Evolutionary conservation across 2,113 vertebrate genomes (phyloP), one percentile per base, ranked within the genome.

Genomic region (Cheilinus undulatus): DNA sequence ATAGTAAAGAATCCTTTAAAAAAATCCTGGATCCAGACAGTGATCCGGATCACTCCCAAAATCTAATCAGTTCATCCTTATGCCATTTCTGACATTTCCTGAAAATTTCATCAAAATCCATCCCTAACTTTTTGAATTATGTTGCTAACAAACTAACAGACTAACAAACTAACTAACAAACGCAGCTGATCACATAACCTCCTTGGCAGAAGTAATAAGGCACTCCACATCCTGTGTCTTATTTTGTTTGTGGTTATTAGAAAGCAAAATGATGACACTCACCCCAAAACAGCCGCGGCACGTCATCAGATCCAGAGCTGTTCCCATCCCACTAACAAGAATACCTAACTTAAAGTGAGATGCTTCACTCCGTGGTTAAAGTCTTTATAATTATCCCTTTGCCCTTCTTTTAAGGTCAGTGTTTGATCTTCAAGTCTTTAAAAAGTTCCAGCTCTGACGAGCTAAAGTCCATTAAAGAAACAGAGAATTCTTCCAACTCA

Each of bases 201-300:
- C n/a, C n/a, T n/a, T n/a, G n/a, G n/a, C n/a, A n/a, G n/a, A n/a
- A n/a, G 3, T 13, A 40, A 15, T 40, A 3, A 59, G 46, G 9
- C 13, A 6, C 49, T 63, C 45, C 17, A 62, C 15, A 53, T 4
- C 19, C 26, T 7, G 40, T 36, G 6, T 70, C 8, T 52, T 3
- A 40, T 57, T 23, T 15, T 13, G 56, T 61, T 28, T 28, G 0
- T 3, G 9, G 57, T 26, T 15, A 34, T 30, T 53, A 69, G 5
- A 36, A 73, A 19, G 80, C 19, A 73, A 60, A 13, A 57, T 2
- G 23, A 26, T 40, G 60, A 53, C 10, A 43, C 72, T 95, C 93
- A 95, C 94, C 95, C 88, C 52, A 19, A 95, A 93, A 81, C 93
- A 95, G 49, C 66, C 12, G 0, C 0, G 22, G 64, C 83, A 89